These are phyloP conservation scores for Dysidea cf. avara DNA, from an alignment of 37 sponge, comb jelly and placozoan species.

Conservation along the genomic window DNA sequence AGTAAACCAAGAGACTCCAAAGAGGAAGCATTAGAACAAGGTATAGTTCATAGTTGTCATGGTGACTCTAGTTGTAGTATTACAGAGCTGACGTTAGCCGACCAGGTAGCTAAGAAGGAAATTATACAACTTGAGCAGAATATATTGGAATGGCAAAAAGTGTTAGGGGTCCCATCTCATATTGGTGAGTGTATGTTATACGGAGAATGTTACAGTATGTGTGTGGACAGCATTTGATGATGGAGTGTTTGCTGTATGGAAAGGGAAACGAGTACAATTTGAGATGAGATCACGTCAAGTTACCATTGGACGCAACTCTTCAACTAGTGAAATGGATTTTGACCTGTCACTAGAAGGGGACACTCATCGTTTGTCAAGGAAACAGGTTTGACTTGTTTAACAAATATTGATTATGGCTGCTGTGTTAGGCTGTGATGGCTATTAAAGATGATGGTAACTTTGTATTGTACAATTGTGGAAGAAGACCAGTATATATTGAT, in stretches of 20 bases:
- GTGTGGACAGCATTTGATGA: slow-evolving; percentile 54
- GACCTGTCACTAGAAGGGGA: slow-evolving; percentile 90
- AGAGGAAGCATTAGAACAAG: slow-evolving; percentile 72
- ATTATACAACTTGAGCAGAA: slow-evolving; percentile 84
- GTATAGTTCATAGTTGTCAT: slow-evolving; percentile 1
- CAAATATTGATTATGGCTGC: background rate
- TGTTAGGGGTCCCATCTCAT: slow-evolving; percentile 23
- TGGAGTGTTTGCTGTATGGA: slow-evolving; percentile 70
- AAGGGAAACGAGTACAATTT: slow-evolving; percentile 72
- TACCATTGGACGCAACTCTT: slow-evolving; percentile 72
- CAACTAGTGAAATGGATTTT: slow-evolving; percentile 68
- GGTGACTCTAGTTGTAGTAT: background rate
- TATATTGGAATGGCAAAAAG: slow-evolving; percentile 62
- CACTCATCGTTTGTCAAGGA: slow-evolving; percentile 80
- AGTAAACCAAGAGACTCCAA: slow-evolving; percentile 55
- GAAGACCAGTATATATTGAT: slow-evolving; percentile 67
- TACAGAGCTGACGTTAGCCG: slow-evolving; percentile 59
- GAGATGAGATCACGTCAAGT: slow-evolving; percentile 68
- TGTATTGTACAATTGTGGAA: slow-evolving; percentile 64
- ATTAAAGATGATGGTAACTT: slow-evolving; percentile 66
- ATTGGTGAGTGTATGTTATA: too few species aligned
- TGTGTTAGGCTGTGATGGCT: slow-evolving; percentile 58
- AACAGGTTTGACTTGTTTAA: slow-evolving; percentile 50
- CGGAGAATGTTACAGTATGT: too few species aligned
- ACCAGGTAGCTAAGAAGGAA: slow-evolving; percentile 74